phyloP scores from a whole-genome alignment of 2,113 vertebrate genomes.

The Hemiscyllium ocellatum region DNA sequence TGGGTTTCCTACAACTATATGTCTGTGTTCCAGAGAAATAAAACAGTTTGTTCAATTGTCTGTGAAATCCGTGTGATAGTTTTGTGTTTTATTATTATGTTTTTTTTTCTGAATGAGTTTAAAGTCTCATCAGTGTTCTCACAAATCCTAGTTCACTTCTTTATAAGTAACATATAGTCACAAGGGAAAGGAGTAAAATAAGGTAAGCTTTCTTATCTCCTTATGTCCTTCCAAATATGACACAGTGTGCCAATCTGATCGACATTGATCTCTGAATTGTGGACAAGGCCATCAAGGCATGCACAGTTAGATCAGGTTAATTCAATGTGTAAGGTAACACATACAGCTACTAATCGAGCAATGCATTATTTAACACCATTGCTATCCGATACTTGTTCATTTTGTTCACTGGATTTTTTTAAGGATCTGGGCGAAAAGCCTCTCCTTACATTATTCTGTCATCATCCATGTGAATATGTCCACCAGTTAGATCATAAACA shows the following conservation, averaged over 20 bases:
- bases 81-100: background rate
- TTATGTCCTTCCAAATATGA: background rate
- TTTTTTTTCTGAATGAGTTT: background rate
- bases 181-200: background rate
- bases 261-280: background rate
- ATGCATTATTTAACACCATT: background rate
- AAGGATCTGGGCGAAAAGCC: background rate
- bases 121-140: background rate
- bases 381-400: background rate
- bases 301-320: background rate
- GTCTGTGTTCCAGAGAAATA: background rate
- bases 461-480: background rate
- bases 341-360: background rate
- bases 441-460: background rate
- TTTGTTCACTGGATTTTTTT: background rate
- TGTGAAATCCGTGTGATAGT: background rate
- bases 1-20: background rate
- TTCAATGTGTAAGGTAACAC: background rate
- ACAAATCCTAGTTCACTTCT: background rate
- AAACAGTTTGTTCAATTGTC: background rate
- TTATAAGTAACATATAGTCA: background rate
- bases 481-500: background rate
- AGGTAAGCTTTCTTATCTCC: background rate
- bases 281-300: background rate
- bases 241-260: background rate